Conservation (phyloP, 2,888 invertebrate genomes). For the Drepana falcataria region DNA sequence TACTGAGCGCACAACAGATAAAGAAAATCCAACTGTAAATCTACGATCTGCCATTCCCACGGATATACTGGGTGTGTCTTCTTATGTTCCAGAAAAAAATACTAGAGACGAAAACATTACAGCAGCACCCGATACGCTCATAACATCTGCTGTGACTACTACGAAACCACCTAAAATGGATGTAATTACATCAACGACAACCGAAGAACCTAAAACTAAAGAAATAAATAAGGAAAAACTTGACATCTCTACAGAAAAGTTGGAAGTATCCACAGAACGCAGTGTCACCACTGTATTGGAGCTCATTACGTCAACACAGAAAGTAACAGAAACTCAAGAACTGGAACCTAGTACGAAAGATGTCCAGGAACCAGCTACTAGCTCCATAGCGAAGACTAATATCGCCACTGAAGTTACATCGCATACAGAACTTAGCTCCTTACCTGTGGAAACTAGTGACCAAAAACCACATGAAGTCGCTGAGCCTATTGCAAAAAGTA, state of each 20-base stretch:
- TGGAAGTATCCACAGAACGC: conserved; percentile 7
- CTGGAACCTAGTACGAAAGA: conserved; percentile 20
- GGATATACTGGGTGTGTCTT: conserved; percentile 48
- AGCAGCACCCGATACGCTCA: background rate
- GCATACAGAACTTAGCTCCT: conserved; percentile 62
- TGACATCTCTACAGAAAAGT: conserved; percentile 19
- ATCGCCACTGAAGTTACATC: conserved; percentile 57
- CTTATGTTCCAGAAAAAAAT: conserved; percentile 42
- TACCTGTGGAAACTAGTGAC: conserved; percentile 67
- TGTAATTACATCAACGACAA: conserved; percentile 8
- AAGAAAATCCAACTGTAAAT: conserved; percentile 54
- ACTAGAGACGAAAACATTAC: conserved; percentile 38
- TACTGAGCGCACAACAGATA: conserved; percentile 27
- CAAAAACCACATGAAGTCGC: conserved; percentile 60
- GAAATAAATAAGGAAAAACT: too few species aligned
- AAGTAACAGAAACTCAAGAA: conserved; percentile 14
- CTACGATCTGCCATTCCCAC: conserved; percentile 62
- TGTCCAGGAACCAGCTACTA: conserved; percentile 40
- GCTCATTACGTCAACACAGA: conserved; percentile 19
- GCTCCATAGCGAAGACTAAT: conserved; percentile 44
- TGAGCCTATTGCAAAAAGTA: conserved; percentile 45
- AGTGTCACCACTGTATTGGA: conserved; percentile 12
- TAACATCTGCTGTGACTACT: conserved; percentile 19
- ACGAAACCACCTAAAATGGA: conserved; percentile 11
- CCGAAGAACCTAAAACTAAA: conserved; percentile 6